Evolutionary conservation across 64 coral and sea anemone genomes (phyloP), one percentile per base, ranked within the genome.

Genomic region (Actinia equina): DNA sequence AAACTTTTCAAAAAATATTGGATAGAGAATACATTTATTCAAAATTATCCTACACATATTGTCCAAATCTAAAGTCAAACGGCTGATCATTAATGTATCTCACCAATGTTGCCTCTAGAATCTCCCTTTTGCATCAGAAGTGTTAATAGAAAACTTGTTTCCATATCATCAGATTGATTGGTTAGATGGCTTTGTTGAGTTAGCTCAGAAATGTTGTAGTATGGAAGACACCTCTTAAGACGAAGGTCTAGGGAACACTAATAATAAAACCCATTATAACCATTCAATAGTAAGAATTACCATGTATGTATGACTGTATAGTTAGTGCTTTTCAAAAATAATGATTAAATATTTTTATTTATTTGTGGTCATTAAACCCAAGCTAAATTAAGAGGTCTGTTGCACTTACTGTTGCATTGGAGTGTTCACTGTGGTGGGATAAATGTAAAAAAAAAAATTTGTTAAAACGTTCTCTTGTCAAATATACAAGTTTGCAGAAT

Each of bases 51-150:
- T 8, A 49, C 46, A 49, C 46, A 49, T 49, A 49, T 49, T 49
- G 3, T 49, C 46, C 7, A 49, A 49, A 49, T 49, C 0, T 49
- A 49, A 2, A 49, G 3, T 49, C 46, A 49, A 5, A 11, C 55
- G 11, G 11, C 55, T 57, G 25, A 30, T 74, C 1, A 15, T 8
- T 74, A 1, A 30, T 26, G 2, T 19, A 64, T 63, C 83, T 86
- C 27, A 95, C 94, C 94, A 77, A 95, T 79, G 85, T 95, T 95
- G 89, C 96, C 96, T 81, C 90, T 83, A 7, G 93, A 92, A 62
- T 98, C 96, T 82, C 83, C 87, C 19, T 91, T 94, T 82, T 98
- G 93, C 83, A 94, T 91, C 0, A 98, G 84, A 14, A 98, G 85
- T 80, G 88, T 92, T 17, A 98, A 59, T 5, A 98, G 63, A 69